Evolutionary conservation across 2,797 vertebrate species (phyloP).

Genomic region (Potorous gilbertii): DNA sequence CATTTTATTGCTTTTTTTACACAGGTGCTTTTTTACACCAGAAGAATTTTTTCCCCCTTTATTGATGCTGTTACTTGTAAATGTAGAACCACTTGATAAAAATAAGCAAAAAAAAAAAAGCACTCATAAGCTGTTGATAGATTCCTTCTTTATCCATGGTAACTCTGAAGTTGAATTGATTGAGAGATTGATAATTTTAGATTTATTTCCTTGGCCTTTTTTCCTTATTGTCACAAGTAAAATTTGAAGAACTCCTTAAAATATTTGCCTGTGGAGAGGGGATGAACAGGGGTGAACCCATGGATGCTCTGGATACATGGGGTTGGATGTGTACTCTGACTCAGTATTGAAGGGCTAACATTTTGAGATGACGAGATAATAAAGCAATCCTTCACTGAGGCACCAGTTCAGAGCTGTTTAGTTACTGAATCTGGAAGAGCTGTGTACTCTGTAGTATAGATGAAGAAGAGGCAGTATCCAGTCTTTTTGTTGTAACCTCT

Average conservation of each 20-base stretch:
- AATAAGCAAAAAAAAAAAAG: slow-evolving; percentile 12
- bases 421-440: background rate
- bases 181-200: background rate
- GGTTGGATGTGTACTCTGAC: background rate
- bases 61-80: slow-evolving; percentile 20
- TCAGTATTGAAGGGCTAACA: background rate
- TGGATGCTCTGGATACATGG: background rate
- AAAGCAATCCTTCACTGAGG: background rate
- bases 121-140: background rate
- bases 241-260: background rate
- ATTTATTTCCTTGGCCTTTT: background rate
- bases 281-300: background rate
- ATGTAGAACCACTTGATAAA: slow-evolving; percentile 23
- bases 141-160: background rate
- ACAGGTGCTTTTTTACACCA: background rate
- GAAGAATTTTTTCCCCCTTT: background rate
- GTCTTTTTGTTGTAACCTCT: background rate
- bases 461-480: background rate
- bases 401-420: background rate
- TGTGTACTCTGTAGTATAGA: background rate
- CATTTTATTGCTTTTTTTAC: slow-evolving; percentile 27
- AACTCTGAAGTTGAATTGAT: background rate
- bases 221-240: background rate
- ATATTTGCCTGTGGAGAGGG: background rate
- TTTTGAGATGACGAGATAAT: background rate